Evolutionary conservation across 1,140 invertebrate species (phyloP), one percentile per base, ranked within the genome.

Genomic region (Drosophila triauraria): DNA sequence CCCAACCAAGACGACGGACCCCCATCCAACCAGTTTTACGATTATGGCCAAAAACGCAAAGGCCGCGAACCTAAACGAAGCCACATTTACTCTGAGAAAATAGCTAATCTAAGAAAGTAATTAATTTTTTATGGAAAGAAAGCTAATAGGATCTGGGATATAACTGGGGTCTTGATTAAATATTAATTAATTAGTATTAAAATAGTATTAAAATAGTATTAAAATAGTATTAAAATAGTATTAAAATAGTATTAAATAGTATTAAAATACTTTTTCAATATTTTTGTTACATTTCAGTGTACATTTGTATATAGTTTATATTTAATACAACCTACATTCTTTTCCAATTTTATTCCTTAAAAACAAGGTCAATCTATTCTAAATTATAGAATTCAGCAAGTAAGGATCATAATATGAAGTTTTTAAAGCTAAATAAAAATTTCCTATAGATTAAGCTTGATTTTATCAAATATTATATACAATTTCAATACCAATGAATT

Each of bases 21-120:
- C 43, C 62, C 62, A 53, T n/a, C 38, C 61, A 65, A 69, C 62
- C 67, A 68, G 67, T 68, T 70, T 56, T 70, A 40, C 13, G 67
- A 38, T 46, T 40, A 70, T 67, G 67, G 62, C 67, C 67, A 54
- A 54, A 70, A 56, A 27, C 35, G 7, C 6, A 23, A 38, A 69
- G 65, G 62, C 38, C 61, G 23, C 20, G 43, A 44, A 13, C 9
- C 44, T 6, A 40, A 51, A 17, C 38, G 27, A 64, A 63, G 40
- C 38, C 7, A 10, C 38, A 15, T 35, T 4, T 32, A 32, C 67
- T 17, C 23, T 17, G 32, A 17, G 46, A 23, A 23, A 72, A 35
- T 40, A 3, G 12, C 3, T 10, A 20, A 10, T 9, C 38, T 54
- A 38, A 2, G 23, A 23, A 38, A 54, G 5, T 38, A 23, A 38